Base-by-base conservation (phyloP, 2,113 vertebrate genomes). In the Actenoides lindsayi region DNA sequence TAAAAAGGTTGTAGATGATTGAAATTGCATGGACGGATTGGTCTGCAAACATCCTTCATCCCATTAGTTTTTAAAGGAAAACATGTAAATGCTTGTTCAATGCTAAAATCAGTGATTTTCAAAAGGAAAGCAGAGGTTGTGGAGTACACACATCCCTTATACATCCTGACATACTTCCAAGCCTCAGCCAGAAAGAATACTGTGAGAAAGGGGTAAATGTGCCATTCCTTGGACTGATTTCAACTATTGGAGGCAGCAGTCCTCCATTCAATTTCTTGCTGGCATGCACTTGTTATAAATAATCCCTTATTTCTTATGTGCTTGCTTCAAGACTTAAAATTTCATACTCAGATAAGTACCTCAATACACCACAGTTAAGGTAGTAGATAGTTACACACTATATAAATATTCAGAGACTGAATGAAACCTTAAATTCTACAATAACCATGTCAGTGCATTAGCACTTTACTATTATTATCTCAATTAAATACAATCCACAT, bases 401-500 rank as follows among this genome's bases (percentile, higher is more conserved):
- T 41, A 59, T 48, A 79, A 93, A 87, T 79, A 89, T 53, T 56
- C 77, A 85, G 77, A 76, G 54, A 82, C 31, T 41, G 37, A 87
- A 87, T 59, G 31, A 93, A 83, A 71, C 28, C 46, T 89, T 87
- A 54, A 92, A 70, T 20, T 68, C 56, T 54, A 71, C 28, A 90
- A 70, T 59, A 78, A 87, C 63, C 23, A 77, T 0, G 0, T 14
- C 57, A 85, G 59, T 30, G 10, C 54, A 93, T 54, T 78, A 67
- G 56, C 20, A 56, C 17, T 69, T 88, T 31, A 59, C 60, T 67
- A 28, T 70, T 89, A 65, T 56, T 62, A 70, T 6, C 41, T 65
- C 79, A 50, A n/a, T 84, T 60, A 89, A 93, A 89, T 68, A 63
- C 48, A 93, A 64, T 71, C 35, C 67, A 93, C 74, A 92, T 67